Evolutionary conservation across 2,888 invertebrate genomes (phyloP), one percentile per base, ranked within the genome.

Genomic region (Pharmacophagus antenor): DNA sequence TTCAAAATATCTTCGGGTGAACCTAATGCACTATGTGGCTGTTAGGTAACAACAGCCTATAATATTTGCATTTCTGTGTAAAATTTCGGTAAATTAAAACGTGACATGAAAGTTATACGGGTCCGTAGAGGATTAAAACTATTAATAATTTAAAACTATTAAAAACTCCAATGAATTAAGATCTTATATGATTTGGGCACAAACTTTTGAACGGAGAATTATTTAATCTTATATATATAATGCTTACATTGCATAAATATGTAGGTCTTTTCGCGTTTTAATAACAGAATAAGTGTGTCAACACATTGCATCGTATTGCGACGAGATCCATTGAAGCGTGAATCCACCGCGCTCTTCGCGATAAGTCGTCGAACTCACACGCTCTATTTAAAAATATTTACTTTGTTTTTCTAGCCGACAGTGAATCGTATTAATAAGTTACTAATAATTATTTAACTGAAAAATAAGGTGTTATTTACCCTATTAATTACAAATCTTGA

Each of bases 291-390:
- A 86, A 82, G 81, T 88, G 69, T 87, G 85, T 84, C 85, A 81
- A 73, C 50, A 79, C 80, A 80, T 87, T 88, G 88, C 88, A 84
- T 82, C 78, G 85, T 74, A 76, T 81, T 81, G 82, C 61, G 23
- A 21, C 80, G 76, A 68, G 67, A 67, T 66, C 66, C 79, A 71
- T 70, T 80, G 79, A 73, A 77, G 84, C 86, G 84, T 82, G 73
- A 75, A 76, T 73, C 74, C 76, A 73, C 68, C 76, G 80, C 74
- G 69, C 74, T 79, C 80, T 81, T 80, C 77, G 66, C 77, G 82
- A 84, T 79, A 79, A 76, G 73, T 78, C 81, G 80, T 76, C 82
- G 76, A 82, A 80, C 81, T 79, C 73, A 73, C 84, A 87, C 84
- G 86, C 85, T 88, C 86, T 84, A 85, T 82, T 87, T 84, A 71